These are phyloP conservation scores for Oscheius sp. DNA, from an alignment of 2,888 invertebrate species.

Conservation along the genomic window DNA sequence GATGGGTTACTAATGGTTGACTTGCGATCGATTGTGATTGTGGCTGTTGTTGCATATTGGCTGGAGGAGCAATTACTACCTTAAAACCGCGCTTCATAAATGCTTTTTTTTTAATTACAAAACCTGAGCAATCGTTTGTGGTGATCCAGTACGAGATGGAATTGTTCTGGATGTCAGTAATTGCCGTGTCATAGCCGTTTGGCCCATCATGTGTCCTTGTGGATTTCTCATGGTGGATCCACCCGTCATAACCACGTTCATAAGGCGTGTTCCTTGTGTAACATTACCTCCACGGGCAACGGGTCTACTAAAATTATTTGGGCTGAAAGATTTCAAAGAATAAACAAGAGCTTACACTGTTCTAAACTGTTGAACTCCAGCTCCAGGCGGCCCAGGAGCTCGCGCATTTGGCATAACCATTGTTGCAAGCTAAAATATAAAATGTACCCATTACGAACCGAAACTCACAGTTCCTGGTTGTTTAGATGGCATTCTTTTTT, in stretches of 20 bases:
- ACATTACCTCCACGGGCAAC: neutral
- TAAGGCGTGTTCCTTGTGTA: constrained; percentile 18
- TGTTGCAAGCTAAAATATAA: neutral
- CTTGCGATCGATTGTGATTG: neutral
- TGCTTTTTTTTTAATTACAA: neutral
- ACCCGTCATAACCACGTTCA: constrained; percentile 26
- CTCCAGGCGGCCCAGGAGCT: constrained; percentile 4
- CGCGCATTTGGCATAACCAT: constrained; percentile 2
- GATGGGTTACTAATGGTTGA: neutral
- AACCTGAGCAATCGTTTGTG: constrained; percentile 37
- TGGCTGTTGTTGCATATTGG: constrained; percentile 15
- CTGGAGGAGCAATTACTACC: constrained; percentile 24
- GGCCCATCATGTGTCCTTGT: neutral
- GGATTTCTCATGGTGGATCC: neutral
- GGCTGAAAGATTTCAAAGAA: too few species aligned
- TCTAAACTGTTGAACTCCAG: constrained; percentile 16
- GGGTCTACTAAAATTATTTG: neutral
- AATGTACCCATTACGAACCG: too few species aligned
- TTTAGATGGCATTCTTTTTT: constrained; percentile 17
- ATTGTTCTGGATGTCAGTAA: constrained; percentile 1
- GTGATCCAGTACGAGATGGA: constrained; percentile 12
- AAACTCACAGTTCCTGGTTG: neutral
- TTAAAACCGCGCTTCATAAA: too few species aligned
- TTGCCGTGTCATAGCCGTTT: constrained; percentile 11
- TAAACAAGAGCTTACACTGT: constrained; percentile 4